Conservation (phyloP, 2,888 invertebrate genomes). For the Harpagoxenus sublaevis region DNA sequence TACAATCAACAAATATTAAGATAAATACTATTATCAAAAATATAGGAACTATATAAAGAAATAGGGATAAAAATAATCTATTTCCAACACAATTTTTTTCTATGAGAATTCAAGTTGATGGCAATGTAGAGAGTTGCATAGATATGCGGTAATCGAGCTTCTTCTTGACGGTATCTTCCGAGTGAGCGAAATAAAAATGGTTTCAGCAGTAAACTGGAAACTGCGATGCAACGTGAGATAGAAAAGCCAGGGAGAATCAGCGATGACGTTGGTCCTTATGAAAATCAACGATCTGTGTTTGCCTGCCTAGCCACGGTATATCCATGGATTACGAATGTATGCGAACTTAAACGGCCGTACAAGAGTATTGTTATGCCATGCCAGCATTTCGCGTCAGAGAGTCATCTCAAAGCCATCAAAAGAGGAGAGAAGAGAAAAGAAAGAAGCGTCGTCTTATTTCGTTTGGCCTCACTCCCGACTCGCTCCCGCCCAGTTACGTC, state of each 20-base stretch:
- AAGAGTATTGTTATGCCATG: slow-evolving; percentile 19
- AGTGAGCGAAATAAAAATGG: slow-evolving; percentile 43
- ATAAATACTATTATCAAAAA: neutral
- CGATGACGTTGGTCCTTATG: slow-evolving; percentile 72
- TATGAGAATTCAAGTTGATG: neutral
- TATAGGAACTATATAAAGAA: neutral
- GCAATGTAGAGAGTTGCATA: neutral
- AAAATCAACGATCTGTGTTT: slow-evolving; percentile 78
- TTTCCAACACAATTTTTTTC: neutral
- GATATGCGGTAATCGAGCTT: neutral
- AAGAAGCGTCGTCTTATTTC: slow-evolving; percentile 63
- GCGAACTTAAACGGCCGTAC: slow-evolving; percentile 31
- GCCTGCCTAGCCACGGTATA: slow-evolving; percentile 59
- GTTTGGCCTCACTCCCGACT: slow-evolving; percentile 59
- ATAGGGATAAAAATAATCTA: neutral
- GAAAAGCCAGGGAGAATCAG: slow-evolving; percentile 41
- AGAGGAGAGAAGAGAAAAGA: slow-evolving; percentile 29
- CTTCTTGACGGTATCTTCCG: neutral
- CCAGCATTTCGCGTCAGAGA: slow-evolving; percentile 61
- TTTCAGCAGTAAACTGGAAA: slow-evolving; percentile 56
- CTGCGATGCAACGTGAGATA: slow-evolving; percentile 26
- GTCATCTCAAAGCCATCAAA: slow-evolving; percentile 61
- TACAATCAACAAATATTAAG: neutral
- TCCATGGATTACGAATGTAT: slow-evolving; percentile 39
- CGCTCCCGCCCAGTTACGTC: slow-evolving; percentile 55